Evolutionary conservation across 2,888 invertebrate species (phyloP).

Genomic region (Caenorhabditis plicata): DNA sequence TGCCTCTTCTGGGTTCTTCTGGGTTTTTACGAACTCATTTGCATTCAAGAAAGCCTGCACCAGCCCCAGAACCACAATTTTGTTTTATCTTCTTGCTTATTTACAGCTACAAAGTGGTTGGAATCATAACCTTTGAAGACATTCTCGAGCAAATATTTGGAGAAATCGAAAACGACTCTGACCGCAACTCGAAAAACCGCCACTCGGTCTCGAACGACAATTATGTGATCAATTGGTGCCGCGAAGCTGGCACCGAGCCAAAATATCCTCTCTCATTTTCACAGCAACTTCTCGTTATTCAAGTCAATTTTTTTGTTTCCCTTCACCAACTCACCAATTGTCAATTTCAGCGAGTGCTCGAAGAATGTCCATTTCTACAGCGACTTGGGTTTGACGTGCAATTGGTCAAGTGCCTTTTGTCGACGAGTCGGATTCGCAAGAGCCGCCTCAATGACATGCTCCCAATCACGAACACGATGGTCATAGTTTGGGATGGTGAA

Average conservation of each 20-base stretch:
- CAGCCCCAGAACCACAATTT: too few species aligned
- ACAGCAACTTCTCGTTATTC: slow-evolving; percentile 18
- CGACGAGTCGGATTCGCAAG: slow-evolving; percentile 4
- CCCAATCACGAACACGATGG: too few species aligned
- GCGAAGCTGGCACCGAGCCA: slow-evolving; percentile 18
- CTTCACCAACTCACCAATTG: background rate
- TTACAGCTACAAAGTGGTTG: slow-evolving; percentile 15
- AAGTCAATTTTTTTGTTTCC: background rate
- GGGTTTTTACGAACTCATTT: too few species aligned
- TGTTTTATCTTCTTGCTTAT: too few species aligned
- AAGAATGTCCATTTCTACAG: slow-evolving; percentile 15
- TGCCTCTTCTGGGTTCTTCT: too few species aligned
- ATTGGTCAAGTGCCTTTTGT: slow-evolving; percentile 5
- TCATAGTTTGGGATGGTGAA: background rate
- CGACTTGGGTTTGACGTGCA: slow-evolving; percentile 10
- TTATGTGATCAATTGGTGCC: slow-evolving; percentile 26
- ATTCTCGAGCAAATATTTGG: slow-evolving; percentile 29
- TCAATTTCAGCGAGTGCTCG: slow-evolving; percentile 6
- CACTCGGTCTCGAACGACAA: slow-evolving; percentile 2
- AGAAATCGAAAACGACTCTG: slow-evolving; percentile 17
- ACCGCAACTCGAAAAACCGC: slow-evolving; percentile 8
- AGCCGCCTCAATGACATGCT: background rate
- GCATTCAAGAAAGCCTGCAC: too few species aligned
- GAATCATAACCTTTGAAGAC: slow-evolving; percentile 32
- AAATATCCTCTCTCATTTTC: slow-evolving; percentile 19